Evolutionary conservation across 2,888 invertebrate genomes (phyloP).

Genomic region (Xanthia icteritia): DNA sequence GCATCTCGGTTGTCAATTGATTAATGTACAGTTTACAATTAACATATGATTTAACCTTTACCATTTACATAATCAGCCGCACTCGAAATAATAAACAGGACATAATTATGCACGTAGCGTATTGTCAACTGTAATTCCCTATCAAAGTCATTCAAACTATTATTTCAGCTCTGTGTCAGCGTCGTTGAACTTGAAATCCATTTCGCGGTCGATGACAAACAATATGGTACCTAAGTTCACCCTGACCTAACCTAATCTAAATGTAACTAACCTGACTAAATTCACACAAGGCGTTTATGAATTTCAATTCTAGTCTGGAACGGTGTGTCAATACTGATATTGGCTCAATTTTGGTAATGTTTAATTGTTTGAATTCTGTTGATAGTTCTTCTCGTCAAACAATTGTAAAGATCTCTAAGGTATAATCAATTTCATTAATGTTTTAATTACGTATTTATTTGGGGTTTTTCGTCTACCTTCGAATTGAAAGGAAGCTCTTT

Average conservation of each 20-base stretch:
- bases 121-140: conserved; percentile 1
- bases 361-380: conserved; percentile 22
- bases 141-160: conserved; percentile 18
- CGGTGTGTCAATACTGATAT: conserved; percentile 37
- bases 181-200: conserved; percentile 66
- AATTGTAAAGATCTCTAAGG: neutral
- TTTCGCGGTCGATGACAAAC: conserved; percentile 66
- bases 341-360: conserved; percentile 31
- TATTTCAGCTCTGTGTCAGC: conserved; percentile 24
- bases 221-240: conserved; percentile 32
- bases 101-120: neutral
- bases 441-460: neutral
- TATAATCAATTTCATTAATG: neutral
- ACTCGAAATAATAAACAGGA: neutral
- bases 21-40: neutral
- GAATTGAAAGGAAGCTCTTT: neutral
- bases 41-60: neutral
- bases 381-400: conserved; percentile 4
- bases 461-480: neutral
- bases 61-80: neutral
- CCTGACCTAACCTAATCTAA: conserved; percentile 52
- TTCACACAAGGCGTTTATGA: conserved; percentile 37
- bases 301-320: conserved; percentile 40
- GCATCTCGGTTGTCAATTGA: neutral
- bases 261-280: conserved; percentile 43